These are phyloP conservation scores for Sycophila texana DNA, from an alignment of 2,888 invertebrate species.

Conservation along the genomic window DNA sequence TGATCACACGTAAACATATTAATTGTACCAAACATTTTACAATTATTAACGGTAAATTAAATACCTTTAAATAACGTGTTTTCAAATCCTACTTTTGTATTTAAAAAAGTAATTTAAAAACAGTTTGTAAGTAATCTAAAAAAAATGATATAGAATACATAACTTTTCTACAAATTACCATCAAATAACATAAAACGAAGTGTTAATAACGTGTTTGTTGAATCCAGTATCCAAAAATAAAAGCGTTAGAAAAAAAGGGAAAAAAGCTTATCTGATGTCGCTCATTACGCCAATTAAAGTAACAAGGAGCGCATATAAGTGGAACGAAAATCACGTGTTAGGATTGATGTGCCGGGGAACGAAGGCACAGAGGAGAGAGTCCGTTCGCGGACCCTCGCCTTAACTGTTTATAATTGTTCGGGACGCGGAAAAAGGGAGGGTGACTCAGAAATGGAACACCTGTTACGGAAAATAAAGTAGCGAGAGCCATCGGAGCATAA, in stretches of 20 bases:
- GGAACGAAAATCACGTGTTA: slow-evolving; percentile 18
- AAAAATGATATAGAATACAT: too few species aligned
- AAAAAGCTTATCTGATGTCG: background rate
- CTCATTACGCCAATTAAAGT: background rate
- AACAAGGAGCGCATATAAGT: slow-evolving; percentile 16
- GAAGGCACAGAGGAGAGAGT: background rate
- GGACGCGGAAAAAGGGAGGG: slow-evolving; percentile 26
- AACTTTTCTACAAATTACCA: too few species aligned
- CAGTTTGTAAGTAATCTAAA: too few species aligned
- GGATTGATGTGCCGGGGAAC: slow-evolving; percentile 17
- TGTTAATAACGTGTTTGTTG: too few species aligned
- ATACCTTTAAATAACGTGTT: too few species aligned
- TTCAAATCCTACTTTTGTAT: too few species aligned
- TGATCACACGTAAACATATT: too few species aligned
- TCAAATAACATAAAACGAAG: too few species aligned
- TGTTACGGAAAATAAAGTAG: slow-evolving; percentile 40
- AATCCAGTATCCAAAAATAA: too few species aligned
- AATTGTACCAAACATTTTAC: too few species aligned
- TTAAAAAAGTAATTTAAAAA: too few species aligned
- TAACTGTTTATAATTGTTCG: slow-evolving; percentile 34
- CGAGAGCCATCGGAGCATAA: background rate
- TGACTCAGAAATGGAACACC: slow-evolving; percentile 42
- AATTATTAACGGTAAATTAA: too few species aligned
- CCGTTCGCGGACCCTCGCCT: slow-evolving; percentile 10
- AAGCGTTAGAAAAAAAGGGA: background rate